phyloP scores from a whole-genome alignment of 1,140 invertebrate genomes.

The Drosophila takahashii region DNA sequence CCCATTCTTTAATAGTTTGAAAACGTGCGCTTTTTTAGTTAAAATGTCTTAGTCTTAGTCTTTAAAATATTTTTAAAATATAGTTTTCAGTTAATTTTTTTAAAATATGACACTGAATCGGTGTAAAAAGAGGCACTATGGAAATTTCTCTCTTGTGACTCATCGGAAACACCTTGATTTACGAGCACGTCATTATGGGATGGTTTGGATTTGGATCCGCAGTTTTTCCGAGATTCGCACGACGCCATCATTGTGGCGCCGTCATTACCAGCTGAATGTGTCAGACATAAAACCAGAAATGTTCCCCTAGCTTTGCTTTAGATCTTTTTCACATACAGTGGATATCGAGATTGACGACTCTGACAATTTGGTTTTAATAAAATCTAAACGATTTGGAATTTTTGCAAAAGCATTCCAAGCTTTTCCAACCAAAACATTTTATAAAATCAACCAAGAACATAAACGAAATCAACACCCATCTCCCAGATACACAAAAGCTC shows the following conservation, averaged over 20 bases:
- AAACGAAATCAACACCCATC: slow-evolving; percentile 1
- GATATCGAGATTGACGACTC: background rate
- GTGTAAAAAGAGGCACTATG: too few relatives aligned
- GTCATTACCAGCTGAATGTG: slow-evolving; percentile 32
- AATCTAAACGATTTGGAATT: too few relatives aligned
- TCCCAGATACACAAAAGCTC: slow-evolving; percentile 2
- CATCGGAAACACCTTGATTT: slow-evolving; percentile 32
- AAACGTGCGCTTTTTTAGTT: too few relatives aligned
- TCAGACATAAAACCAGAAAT: slow-evolving; percentile 34
- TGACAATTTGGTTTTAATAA: background rate
- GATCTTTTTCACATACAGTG: slow-evolving; percentile 30
- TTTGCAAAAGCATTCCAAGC: too few relatives aligned
- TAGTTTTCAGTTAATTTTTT: too few relatives aligned
- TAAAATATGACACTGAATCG: too few relatives aligned
- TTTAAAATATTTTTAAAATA: too few relatives aligned
- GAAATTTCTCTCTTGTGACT: background rate
- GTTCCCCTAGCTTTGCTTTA: slow-evolving; percentile 8
- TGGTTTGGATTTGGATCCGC: background rate
- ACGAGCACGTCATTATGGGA: slow-evolving; percentile 29
- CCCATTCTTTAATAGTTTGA: too few relatives aligned
- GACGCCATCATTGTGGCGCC: slow-evolving; percentile 56
- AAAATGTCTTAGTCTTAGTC: too few relatives aligned
- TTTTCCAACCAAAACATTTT: background rate
- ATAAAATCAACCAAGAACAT: background rate
- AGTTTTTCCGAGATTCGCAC: slow-evolving; percentile 19